Conservation (phyloP, 2,113 vertebrate genomes). For the Vicugna pacos region DNA sequence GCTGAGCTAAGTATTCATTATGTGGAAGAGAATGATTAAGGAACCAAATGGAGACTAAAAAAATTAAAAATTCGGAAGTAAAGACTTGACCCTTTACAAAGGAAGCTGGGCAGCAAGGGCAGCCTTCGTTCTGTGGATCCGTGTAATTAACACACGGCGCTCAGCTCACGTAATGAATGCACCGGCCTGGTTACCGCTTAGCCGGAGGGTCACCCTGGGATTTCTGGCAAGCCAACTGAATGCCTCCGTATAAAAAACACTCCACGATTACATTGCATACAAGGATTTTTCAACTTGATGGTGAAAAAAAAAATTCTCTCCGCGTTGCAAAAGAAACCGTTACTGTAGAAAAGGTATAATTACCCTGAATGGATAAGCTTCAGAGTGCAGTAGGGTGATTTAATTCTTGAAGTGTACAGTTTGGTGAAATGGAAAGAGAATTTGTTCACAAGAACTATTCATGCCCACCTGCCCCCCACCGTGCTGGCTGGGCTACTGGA, state of each 20-base stretch:
- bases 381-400: background rate
- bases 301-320: background rate
- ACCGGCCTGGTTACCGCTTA: background rate
- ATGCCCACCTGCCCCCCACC: background rate
- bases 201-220: background rate
- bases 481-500: background rate
- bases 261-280: background rate
- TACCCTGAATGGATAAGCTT: constrained; percentile 8
- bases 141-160: background rate
- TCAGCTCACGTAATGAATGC: background rate
- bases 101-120: background rate
- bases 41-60: background rate
- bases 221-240: background rate
- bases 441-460: background rate
- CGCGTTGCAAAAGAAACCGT: constrained; percentile 46
- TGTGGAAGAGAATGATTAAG: background rate
- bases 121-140: background rate
- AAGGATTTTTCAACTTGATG: background rate
- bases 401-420: background rate
- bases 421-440: background rate
- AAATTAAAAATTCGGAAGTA: constrained; percentile 10
- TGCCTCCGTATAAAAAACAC: background rate
- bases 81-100: constrained; percentile 14
- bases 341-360: constrained; percentile 21
- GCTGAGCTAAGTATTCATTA: background rate